Base-by-base conservation (phyloP, 2,113 vertebrate genomes). In the Porphyrio hochstetteri region DNA sequence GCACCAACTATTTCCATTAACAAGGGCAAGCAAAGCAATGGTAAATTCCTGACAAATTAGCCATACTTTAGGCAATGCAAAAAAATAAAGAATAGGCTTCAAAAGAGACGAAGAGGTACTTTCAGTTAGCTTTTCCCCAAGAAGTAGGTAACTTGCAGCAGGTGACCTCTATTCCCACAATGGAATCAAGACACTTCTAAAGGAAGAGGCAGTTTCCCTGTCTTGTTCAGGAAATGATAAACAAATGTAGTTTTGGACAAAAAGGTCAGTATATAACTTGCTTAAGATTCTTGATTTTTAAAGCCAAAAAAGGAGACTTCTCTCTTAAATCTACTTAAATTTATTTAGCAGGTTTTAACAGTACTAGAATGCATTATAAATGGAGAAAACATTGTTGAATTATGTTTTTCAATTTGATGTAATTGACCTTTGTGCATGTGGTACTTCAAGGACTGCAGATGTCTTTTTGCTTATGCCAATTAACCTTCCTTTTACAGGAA, bases 321-420 rank as follows among this genome's bases (percentile, higher is more conserved):
- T 10, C 15, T 82, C 55, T 82, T 48, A 83, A 82, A 87, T 33
- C 38, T 88, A 16, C 56, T 94, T 94, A 20, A 52, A 44, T 77
- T 91, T 71, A 80, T 74, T 86, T 78, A 90, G 19, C 31, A 52
- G 31, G 35, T 71, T 88, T 96, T 79, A 92, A 91, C 36, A 92
- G 65, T 31, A 90, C 59, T 25, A 90, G 76, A 95, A 88, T 60
- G 82, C 20, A 52, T 63, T 81, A 53, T 86, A 90, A 93, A 88
- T 35, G 79, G 56, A 29, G 23, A 90, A 59, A 78, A 57, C 59
- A 68, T 2, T 78, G 29, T 17, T 82, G 68, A 78, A 65, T 82
- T 44, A 36, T 35, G 11, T 69, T 82, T 86, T 88, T 86, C 40
- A 17, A 44, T 61, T 95, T 65, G 31, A 84, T 86, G 89, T 88